Evolutionary conservation across 2,113 vertebrate genomes (phyloP).

Genomic region (Ariopsis seemanni): DNA sequence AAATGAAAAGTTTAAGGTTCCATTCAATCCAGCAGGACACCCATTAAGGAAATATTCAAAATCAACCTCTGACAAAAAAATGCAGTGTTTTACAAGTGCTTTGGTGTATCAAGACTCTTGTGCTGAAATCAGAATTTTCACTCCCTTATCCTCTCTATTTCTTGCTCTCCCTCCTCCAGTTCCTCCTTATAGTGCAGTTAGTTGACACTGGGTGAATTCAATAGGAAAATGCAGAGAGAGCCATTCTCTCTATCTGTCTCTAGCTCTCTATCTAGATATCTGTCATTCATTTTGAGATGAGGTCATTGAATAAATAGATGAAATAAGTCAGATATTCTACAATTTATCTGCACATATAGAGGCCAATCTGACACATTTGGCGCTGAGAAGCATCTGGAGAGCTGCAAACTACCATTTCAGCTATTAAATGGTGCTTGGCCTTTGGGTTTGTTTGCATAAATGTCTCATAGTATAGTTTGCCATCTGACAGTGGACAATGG

Average conservation of each 20-base stretch:
- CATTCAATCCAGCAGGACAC: constrained; percentile 48
- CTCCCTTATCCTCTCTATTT: not conserved
- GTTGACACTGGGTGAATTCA: constrained; percentile 41
- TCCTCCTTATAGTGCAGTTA: constrained; percentile 20
- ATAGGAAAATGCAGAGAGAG: constrained; percentile 12
- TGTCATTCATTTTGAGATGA: constrained; percentile 65
- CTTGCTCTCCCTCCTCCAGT: not conserved
- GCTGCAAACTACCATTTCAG: constrained; percentile 30
- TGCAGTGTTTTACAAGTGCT: not conserved
- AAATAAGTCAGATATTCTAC: constrained; percentile 51
- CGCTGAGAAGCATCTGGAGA: constrained; percentile 38
- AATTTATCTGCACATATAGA: constrained; percentile 46
- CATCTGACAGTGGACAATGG: constrained; percentile 31
- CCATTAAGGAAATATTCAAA: constrained; percentile 52
- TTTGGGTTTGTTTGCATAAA: constrained; percentile 43
- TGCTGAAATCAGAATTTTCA: not conserved
- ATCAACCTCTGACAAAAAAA: constrained; percentile 39
- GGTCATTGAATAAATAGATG: constrained; percentile 58
- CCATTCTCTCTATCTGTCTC: not conserved
- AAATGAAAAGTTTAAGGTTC: constrained; percentile 40
- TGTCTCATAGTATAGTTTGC: constrained; percentile 35
- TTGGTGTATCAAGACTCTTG: not conserved
- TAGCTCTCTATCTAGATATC: constrained; percentile 48
- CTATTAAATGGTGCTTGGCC: constrained; percentile 40
- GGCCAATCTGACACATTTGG: constrained; percentile 45